Conservation (phyloP, 2,797 vertebrate genomes). For the Phoxinus dragarum region DNA sequence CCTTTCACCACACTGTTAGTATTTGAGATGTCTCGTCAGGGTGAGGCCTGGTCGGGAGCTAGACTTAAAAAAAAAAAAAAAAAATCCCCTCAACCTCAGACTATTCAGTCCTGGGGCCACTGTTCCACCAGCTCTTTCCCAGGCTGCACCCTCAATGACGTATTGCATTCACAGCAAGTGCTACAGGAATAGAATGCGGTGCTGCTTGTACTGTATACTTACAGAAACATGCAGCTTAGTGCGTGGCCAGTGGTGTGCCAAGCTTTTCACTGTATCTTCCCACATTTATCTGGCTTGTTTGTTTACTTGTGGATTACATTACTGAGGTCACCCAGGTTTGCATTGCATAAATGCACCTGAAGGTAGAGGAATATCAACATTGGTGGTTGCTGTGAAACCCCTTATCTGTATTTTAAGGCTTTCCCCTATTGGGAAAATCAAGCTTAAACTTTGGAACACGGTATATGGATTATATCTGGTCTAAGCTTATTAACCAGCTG, state of each 20-base stretch:
- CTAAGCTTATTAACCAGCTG: neutral
- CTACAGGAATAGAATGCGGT: slow-evolving; percentile 49
- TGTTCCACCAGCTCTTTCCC: slow-evolving; percentile 61
- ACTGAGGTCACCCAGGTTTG: slow-evolving; percentile 37
- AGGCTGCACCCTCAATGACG: slow-evolving; percentile 63
- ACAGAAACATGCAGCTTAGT: slow-evolving; percentile 37
- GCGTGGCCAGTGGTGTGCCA: slow-evolving; percentile 47
- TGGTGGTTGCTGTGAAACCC: neutral
- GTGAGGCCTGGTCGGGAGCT: slow-evolving; percentile 63
- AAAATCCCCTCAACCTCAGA: slow-evolving; percentile 62
- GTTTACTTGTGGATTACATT: slow-evolving; percentile 46
- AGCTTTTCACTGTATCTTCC: slow-evolving; percentile 50
- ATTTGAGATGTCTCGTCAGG: slow-evolving; percentile 66
- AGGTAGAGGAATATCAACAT: neutral
- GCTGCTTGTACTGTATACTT: slow-evolving; percentile 51
- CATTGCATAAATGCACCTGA: slow-evolving; percentile 21
- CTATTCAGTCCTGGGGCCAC: slow-evolving; percentile 57
- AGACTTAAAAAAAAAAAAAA: slow-evolving; percentile 8
- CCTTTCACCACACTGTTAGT: slow-evolving; percentile 67
- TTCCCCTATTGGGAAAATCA: neutral
- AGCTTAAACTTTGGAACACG: neutral
- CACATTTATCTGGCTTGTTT: slow-evolving; percentile 54
- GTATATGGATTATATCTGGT: neutral
- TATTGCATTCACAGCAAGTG: slow-evolving; percentile 59
- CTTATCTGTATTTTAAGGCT: slow-evolving; percentile 3